Base-by-base conservation (phyloP, 2,113 vertebrate genomes). In the Romanogobio albipinnatus region DNA sequence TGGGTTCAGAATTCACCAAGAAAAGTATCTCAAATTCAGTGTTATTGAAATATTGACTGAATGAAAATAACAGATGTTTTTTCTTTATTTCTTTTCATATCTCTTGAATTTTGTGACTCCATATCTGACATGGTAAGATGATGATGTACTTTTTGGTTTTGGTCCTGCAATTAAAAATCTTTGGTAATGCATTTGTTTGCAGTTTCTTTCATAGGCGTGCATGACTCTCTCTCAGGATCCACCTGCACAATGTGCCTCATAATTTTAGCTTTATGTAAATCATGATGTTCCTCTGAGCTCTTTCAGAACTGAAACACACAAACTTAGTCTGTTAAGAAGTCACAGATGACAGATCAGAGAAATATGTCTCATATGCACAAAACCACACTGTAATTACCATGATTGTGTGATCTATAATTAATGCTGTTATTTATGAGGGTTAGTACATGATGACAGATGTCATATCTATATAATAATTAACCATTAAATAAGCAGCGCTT, bases 231-330 rank as follows among this genome's bases (percentile, higher is more conserved):
- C 29, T 82, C 49, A 53, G 80, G 80, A 76, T 49, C 64, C 82
- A 84, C 59, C 82, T 84, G 76, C 76, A 7, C 62, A n/a, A 47
- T 15, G 4, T 7, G 22, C 13, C 66, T 43, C 36, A 56, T 59
- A 10, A 14, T 43, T 75, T 29, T 43, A 77, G 29, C 61, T 68
- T 58, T 79, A 70, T 85, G 76, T n/a, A 79, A 77, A 84, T 78
- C 22, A 22, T 29, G 29, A 84, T 45, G 1, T 22, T 59, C 68
- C 76, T 59, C 9, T 58, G 61, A 68, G 7, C 11, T 66, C 70
- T 10, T 3, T 68, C 59, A 68, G 47, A 36, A 51, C 36, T 22
- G 19, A 68, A 26, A 78, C 1, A 56, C 36, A 39, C 29, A 51
- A 22, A 76, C 66, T 10, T 19, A 3, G 0, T 68, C 73, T 86